Evolutionary conservation across 2,113 vertebrate species (phyloP).

Genomic region (Donacobius atricapilla): DNA sequence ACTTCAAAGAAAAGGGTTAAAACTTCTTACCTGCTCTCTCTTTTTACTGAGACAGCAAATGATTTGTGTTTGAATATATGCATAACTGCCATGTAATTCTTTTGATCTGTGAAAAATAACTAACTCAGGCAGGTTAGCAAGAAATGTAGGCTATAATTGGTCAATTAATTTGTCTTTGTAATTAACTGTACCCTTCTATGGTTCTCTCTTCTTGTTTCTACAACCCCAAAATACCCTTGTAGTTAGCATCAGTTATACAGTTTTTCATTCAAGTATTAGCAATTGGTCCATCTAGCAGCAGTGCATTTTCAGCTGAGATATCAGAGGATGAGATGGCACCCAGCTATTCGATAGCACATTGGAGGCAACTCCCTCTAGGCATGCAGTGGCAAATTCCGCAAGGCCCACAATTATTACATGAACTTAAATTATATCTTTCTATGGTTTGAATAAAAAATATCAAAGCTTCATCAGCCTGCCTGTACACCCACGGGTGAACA

Average conservation of each 20-base stretch:
- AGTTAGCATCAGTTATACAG: conserved; percentile 22
- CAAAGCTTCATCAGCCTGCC: conserved; percentile 16
- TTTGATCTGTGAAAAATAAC: conserved; percentile 64
- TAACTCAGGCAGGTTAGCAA: conserved; percentile 49
- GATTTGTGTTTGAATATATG: conserved; percentile 59
- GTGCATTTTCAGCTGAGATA: conserved; percentile 61
- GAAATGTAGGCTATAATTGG: conserved; percentile 57
- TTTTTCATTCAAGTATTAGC: conserved; percentile 38
- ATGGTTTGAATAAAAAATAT: conserved; percentile 50
- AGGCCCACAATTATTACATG: conserved; percentile 47
- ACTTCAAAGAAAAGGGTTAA: conserved; percentile 71
- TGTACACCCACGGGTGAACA: not conserved
- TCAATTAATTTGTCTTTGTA: conserved; percentile 66
- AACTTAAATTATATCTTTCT: conserved; percentile 36
- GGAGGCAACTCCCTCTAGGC: conserved; percentile 4
- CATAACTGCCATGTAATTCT: conserved; percentile 71
- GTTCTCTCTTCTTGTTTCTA: conserved; percentile 33
- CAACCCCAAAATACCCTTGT: not conserved
- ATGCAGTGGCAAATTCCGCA: conserved; percentile 40
- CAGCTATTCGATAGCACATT: conserved; percentile 51
- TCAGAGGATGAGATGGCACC: conserved; percentile 48
- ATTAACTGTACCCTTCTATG: conserved; percentile 58
- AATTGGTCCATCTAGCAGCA: not conserved
- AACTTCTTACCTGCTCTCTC: conserved; percentile 42
- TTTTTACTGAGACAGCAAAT: conserved; percentile 57